Evolutionary conservation across 1,140 invertebrate species (phyloP).

Genomic region (Zaprionus kolodkinae): DNA sequence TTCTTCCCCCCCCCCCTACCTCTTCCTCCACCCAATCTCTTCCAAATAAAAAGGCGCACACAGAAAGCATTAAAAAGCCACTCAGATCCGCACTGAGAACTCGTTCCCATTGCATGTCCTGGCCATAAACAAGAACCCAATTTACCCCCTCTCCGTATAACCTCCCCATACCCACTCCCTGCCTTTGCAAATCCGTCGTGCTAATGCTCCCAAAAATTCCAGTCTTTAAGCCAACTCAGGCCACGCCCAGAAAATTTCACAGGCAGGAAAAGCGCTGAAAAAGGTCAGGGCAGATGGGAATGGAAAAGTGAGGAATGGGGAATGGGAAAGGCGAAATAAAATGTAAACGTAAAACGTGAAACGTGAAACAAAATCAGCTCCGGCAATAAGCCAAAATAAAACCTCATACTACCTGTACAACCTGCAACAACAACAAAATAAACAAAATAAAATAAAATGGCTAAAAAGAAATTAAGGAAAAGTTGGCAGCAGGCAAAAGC

Average conservation of each 20-base stretch:
- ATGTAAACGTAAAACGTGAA: conserved; percentile 46
- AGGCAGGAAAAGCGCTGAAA: conserved; percentile 43
- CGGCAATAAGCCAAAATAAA: conserved; percentile 72
- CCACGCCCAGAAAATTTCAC: conserved; percentile 75
- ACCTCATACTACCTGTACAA: conserved; percentile 61
- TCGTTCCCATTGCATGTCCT: conserved; percentile 34
- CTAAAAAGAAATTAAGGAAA: conserved; percentile 74
- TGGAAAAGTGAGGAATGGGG: conserved; percentile 33
- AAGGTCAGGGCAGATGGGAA: conserved; percentile 62
- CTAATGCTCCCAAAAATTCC: conserved; percentile 35
- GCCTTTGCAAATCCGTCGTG: background rate
- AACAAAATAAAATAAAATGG: conserved; percentile 38
- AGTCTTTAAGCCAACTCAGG: conserved; percentile 43
- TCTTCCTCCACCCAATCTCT: too few relatives aligned
- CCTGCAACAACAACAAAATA: conserved; percentile 41
- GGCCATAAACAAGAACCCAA: conserved; percentile 31
- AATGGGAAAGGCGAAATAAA: conserved; percentile 25
- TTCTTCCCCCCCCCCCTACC: background rate
- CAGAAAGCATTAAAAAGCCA: conserved; percentile 21
- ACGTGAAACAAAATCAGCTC: conserved; percentile 62
- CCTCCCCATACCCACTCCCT: background rate
- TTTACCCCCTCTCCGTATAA: background rate
- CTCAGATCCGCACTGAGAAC: conserved; percentile 7
- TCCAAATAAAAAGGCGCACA: conserved; percentile 3
- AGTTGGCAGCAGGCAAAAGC: conserved; percentile 64